A percentile compares a stretch with the other conserved stretches of the same genome.
Conservation (phyloP, 2,113 vertebrate genomes). For the Urocolius indicus region DNA sequence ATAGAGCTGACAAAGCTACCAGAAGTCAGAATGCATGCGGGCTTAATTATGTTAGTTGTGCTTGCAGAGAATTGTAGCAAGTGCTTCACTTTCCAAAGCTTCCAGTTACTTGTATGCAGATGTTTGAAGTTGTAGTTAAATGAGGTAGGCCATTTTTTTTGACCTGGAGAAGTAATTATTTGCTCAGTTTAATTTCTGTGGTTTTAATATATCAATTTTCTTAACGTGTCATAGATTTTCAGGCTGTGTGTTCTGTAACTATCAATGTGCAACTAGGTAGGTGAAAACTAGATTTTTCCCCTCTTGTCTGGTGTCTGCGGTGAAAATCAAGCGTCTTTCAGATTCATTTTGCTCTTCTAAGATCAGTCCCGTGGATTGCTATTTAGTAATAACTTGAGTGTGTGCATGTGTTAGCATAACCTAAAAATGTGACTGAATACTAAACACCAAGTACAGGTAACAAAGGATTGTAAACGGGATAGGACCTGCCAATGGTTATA, state of each 20-base stretch:
- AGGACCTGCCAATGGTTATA: background rate
- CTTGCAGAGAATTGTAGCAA: background rate
- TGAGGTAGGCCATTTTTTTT: background rate
- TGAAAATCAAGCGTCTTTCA: background rate
- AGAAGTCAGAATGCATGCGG: background rate
- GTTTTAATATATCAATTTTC: background rate
- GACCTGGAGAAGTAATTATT: background rate
- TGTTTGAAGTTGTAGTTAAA: slow-evolving; percentile 26
- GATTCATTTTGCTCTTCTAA: background rate
- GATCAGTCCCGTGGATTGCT: background rate
- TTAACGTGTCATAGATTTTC: background rate
- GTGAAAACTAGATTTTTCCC: background rate
- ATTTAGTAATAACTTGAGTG: background rate
- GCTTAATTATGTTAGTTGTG: background rate
- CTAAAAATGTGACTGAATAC: background rate
- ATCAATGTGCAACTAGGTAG: background rate
- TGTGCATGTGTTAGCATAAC: background rate
- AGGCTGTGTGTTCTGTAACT: background rate
- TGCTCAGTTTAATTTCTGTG: background rate
- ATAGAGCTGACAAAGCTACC: background rate
- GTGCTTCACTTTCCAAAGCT: background rate
- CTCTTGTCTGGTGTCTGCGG: background rate
- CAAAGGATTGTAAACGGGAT: background rate
- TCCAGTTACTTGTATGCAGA: slow-evolving; percentile 11
- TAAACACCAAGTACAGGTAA: background rate